Evolutionary conservation across 2,888 invertebrate genomes (phyloP).

Genomic region (Aplocera efformata): DNA sequence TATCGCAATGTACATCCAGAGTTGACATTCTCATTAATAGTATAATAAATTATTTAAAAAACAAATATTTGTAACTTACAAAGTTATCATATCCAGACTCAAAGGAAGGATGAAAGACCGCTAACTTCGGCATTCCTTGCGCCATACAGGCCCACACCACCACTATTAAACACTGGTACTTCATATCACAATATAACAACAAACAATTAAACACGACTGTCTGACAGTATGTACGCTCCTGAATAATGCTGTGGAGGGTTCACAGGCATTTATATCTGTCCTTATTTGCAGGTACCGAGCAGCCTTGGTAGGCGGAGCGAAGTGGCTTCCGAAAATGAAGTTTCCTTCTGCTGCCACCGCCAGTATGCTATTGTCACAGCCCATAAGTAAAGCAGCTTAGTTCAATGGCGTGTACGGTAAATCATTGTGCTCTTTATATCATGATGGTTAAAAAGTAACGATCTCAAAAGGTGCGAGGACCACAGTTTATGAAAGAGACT

Average conservation of each 20-base stretch:
- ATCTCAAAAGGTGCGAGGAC: too few species aligned
- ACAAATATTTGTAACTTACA: too few species aligned
- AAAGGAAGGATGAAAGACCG: constrained; percentile 58
- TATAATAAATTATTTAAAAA: too few species aligned
- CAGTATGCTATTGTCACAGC: constrained; percentile 12
- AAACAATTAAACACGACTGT: constrained; percentile 46
- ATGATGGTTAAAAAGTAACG: too few species aligned
- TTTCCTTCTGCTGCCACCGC: constrained; percentile 50
- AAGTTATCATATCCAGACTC: constrained; percentile 64
- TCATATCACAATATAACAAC: constrained; percentile 42
- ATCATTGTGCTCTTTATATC: too few species aligned
- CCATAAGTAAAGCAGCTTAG: not conserved
- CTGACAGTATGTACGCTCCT: constrained; percentile 47
- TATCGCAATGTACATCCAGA: too few species aligned
- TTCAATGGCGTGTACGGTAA: not conserved
- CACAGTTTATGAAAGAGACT: too few species aligned
- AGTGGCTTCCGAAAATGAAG: constrained; percentile 65
- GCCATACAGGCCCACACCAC: constrained; percentile 44
- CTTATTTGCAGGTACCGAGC: constrained; percentile 54
- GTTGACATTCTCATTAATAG: too few species aligned
- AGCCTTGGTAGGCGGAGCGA: constrained; percentile 58
- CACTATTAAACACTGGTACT: constrained; percentile 47
- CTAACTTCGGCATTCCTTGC: constrained; percentile 48
- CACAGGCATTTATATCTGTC: constrained; percentile 75
- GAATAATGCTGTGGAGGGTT: constrained; percentile 64